These are phyloP conservation scores for Aradus depressus DNA, from an alignment of 2,888 invertebrate genomes.

Conservation along the genomic window DNA sequence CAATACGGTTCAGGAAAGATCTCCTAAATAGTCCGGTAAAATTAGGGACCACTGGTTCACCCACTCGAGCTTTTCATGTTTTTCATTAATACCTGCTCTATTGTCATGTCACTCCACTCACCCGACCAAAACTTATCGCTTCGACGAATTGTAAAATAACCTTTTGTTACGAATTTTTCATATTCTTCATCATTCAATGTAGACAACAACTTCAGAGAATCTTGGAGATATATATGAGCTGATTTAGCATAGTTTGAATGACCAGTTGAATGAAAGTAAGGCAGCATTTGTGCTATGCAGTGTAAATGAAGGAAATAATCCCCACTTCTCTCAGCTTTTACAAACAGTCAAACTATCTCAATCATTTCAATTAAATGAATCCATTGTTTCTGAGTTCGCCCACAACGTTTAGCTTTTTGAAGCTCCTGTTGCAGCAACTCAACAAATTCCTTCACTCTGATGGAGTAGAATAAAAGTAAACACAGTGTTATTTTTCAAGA, in stretches of 20 bases:
- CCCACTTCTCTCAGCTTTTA: constrained; percentile 17
- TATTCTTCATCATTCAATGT: constrained; percentile 28
- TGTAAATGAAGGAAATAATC: constrained; percentile 27
- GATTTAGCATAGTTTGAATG: constrained; percentile 30
- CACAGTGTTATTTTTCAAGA: too few relatives aligned
- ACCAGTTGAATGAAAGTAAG: constrained; percentile 28
- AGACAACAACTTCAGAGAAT: constrained; percentile 32
- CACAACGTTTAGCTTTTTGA: too few relatives aligned
- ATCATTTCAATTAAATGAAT: background rate
- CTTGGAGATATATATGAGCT: constrained; percentile 30
- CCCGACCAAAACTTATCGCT: constrained; percentile 26
- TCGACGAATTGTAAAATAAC: constrained; percentile 33
- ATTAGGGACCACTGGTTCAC: too few relatives aligned
- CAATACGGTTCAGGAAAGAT: too few relatives aligned
- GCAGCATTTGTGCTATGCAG: constrained; percentile 25
- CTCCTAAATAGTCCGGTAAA: too few relatives aligned
- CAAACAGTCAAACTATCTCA: background rate
- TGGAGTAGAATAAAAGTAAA: too few relatives aligned
- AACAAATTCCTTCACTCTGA: too few relatives aligned
- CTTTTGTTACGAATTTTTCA: constrained; percentile 29
- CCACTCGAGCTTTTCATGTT: constrained; percentile 5
- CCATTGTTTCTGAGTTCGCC: background rate
- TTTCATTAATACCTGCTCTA: constrained; percentile 18
- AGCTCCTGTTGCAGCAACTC: too few relatives aligned
- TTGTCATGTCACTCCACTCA: constrained; percentile 23